A percentile compares a stretch with the other conserved stretches of the same genome.
These are phyloP conservation scores for Cisticola juncidis DNA, from an alignment of 2,113 vertebrate genomes.

Conservation along the genomic window DNA sequence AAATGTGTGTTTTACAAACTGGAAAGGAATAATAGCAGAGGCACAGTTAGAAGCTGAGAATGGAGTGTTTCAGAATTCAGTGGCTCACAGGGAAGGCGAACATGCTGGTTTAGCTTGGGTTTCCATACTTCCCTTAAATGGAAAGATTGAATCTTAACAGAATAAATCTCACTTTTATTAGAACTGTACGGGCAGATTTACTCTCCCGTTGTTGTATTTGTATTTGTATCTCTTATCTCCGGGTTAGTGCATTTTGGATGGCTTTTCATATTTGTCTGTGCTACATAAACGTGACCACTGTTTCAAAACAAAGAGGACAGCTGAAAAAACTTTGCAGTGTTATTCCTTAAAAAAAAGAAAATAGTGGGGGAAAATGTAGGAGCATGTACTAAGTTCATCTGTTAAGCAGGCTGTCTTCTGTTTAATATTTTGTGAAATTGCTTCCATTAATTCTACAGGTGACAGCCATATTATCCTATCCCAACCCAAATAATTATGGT, in stretches of 20 bases:
- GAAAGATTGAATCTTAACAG: neutral
- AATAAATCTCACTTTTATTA: neutral
- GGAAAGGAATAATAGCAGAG: conserved; percentile 11
- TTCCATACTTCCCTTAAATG: neutral
- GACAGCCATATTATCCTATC: conserved; percentile 88
- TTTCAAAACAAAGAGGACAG: neutral
- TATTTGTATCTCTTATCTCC: neutral
- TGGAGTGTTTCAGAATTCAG: neutral
- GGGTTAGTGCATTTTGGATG: neutral
- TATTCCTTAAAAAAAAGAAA: neutral
- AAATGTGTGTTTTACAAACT: neutral
- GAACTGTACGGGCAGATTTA: neutral
- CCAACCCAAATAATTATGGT: conserved; percentile 85
- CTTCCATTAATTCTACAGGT: conserved; percentile 88
- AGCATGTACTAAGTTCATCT: neutral
- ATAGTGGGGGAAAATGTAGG: neutral
- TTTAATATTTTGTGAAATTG: conserved; percentile 94
- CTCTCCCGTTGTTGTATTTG: neutral
- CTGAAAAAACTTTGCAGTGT: neutral
- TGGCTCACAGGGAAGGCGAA: neutral
- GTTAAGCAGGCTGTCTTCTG: conserved; percentile 66
- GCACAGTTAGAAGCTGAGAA: neutral
- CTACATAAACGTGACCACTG: neutral
- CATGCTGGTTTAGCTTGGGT: neutral
- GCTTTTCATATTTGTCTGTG: neutral